A percentile compares a stretch with the other conserved stretches of the same genome.
Evolutionary conservation across 1,140 invertebrate genomes (phyloP).

Genomic region (Drosophila kikkawai): DNA sequence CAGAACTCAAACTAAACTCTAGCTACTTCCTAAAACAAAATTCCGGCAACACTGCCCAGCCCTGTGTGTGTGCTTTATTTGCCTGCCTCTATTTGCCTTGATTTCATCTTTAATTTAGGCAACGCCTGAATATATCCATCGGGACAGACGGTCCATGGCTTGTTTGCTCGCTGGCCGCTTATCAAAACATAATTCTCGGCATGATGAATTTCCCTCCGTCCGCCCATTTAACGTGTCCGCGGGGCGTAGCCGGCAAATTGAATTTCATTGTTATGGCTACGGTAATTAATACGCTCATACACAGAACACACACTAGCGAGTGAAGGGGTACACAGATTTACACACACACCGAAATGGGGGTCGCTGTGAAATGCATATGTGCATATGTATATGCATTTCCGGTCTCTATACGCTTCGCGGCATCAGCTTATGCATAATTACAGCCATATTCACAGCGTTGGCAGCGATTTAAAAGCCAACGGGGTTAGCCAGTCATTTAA

Average conservation of each 20-base stretch:
- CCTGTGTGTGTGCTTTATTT: constrained; percentile 36
- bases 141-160: constrained; percentile 10
- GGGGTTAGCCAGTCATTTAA: constrained; percentile 32
- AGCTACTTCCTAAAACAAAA: not conserved
- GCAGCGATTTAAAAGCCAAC: constrained; percentile 23
- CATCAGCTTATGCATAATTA: constrained; percentile 58
- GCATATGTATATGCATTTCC: constrained; percentile 42
- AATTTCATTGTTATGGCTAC: constrained; percentile 64
- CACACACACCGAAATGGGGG: constrained; percentile 9
- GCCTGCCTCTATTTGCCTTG: constrained; percentile 62
- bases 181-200: constrained; percentile 70
- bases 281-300: constrained; percentile 53
- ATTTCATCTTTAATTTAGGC: constrained; percentile 74
- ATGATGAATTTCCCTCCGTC: constrained; percentile 54
- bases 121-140: constrained; percentile 19
- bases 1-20: not conserved
- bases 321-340: not conserved
- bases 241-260: constrained; percentile 47
- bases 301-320: not conserved
- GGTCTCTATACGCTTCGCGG: constrained; percentile 24
- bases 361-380: constrained; percentile 26
- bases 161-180: constrained; percentile 43
- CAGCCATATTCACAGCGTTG: constrained; percentile 26
- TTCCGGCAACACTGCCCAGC: not conserved
- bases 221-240: constrained; percentile 49